Base-by-base conservation (phyloP, 1,140 invertebrate genomes). In the Paralvinella palmiformis region DNA sequence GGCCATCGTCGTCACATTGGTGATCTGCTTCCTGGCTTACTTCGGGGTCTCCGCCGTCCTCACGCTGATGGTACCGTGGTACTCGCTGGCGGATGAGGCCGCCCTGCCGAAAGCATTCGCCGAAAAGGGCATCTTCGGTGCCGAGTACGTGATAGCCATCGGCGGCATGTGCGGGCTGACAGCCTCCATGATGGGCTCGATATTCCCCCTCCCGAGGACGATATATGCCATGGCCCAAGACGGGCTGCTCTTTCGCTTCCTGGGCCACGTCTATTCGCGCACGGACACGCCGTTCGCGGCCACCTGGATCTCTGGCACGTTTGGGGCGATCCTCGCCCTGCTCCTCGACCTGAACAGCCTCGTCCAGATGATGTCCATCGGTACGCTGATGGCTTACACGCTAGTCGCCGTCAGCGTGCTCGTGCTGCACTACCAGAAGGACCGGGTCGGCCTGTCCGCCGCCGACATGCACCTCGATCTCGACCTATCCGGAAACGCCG, bases 161-260 rank as follows among this genome's bases (percentile, higher is more conserved):
- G 92, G 92, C 0, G 92, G 92, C 15, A 32, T 67, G n/a, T 58
- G 62, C 27, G 91, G 90, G 27, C 83, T 95, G 22, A 89, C 89
- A 0, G 92, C 94, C 13, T 91, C 90, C 69, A 78, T 95, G 91
- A 93, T 95, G 69, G 92, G 92, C 20, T 93, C 91, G 24, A 94
- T 96, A 91, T 96, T 95, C 77, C 92, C 93, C 3, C 90, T 97
- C 87, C 93, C 94, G 0, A 85, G 94, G 67, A 89, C 96, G 92
- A 88, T 96, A 4, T 96, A 95, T 77, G 91, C 78, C 1, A 78
- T 82, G 75, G 75, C 80, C 0, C 68, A 71, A 22, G 81, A 82
- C 55, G 80, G 81, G 4, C 65, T 82, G 1, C 57, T 82, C 3
- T 82, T 80, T 57, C 92, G 3, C 91, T 95, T 89, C 92, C 92